Conservation (phyloP, 2,888 invertebrate genomes). For the Apoda limacodes region DNA sequence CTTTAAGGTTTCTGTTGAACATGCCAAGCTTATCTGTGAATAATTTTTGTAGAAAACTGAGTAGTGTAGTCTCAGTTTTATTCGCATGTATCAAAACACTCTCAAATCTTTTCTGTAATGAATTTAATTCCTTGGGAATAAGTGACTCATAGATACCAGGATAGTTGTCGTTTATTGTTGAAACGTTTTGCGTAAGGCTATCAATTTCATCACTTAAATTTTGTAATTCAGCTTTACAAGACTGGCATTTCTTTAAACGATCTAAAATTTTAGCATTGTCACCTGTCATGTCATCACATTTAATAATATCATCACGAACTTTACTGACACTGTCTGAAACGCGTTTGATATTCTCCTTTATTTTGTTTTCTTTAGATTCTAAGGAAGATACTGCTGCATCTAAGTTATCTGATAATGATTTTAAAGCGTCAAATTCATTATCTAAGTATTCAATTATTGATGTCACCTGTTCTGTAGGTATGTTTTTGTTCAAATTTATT, state of each 20-base stretch:
- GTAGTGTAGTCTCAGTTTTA: conserved; percentile 83
- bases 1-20: conserved; percentile 82
- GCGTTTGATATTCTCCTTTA: conserved; percentile 78
- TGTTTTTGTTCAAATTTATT: conserved; percentile 77
- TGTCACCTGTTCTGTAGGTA: conserved; percentile 76
- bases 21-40: conserved; percentile 87
- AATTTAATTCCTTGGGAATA: conserved; percentile 84
- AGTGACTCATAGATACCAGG: conserved; percentile 83
- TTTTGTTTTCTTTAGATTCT: conserved; percentile 78
- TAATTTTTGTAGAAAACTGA: conserved; percentile 87
- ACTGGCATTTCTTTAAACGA: conserved; percentile 80
- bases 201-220: conserved; percentile 76
- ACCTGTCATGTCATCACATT: conserved; percentile 91
- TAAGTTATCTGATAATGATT: conserved; percentile 78
- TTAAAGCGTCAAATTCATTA: conserved; percentile 81
- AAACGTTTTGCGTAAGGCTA: conserved; percentile 75
- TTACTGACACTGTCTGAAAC: conserved; percentile 77
- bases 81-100: conserved; percentile 81
- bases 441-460: conserved; percentile 76
- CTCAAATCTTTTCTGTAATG: conserved; percentile 86
- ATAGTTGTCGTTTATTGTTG: conserved; percentile 78
- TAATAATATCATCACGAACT: conserved; percentile 85
- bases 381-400: conserved; percentile 79
- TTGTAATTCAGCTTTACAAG: conserved; percentile 77
- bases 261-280: conserved; percentile 86